phyloP scores from a whole-genome alignment of 2,888 invertebrate genomes.

The Drosophila dives region DNA sequence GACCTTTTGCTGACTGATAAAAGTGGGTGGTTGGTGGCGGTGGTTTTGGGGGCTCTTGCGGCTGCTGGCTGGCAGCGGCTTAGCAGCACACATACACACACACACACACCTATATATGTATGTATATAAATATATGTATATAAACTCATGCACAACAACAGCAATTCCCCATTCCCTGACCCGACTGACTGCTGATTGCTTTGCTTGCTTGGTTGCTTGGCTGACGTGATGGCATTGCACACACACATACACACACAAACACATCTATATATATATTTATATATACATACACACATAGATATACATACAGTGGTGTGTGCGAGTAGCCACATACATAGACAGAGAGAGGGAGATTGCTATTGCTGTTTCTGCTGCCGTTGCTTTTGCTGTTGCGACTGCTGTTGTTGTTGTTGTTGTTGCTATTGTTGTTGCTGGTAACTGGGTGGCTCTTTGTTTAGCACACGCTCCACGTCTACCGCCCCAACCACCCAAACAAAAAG shows the following conservation, averaged over 20 bases:
- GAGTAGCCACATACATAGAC: constrained; percentile 31
- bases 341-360: constrained; percentile 32
- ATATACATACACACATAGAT: constrained; percentile 11
- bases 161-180: constrained; percentile 67
- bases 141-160: constrained; percentile 55
- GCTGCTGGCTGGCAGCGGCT: constrained; percentile 66
- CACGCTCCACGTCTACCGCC: constrained; percentile 45
- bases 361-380: constrained; percentile 27
- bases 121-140: constrained; percentile 28
- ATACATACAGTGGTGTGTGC: constrained; percentile 23
- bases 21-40: constrained; percentile 68
- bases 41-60: constrained; percentile 49
- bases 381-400: constrained; percentile 21
- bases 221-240: constrained; percentile 79
- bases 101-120: constrained; percentile 15
- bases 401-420: constrained; percentile 40
- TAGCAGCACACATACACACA: constrained; percentile 54
- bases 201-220: constrained; percentile 72
- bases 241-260: constrained; percentile 35
- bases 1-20: constrained; percentile 80
- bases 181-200: constrained; percentile 80
- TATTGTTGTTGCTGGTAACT: constrained; percentile 54
- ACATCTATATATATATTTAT: constrained; percentile 10
- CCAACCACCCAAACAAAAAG: not conserved
- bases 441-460: constrained; percentile 72